A percentile compares a stretch with the other conserved stretches of the same genome.
These are phyloP conservation scores for Eucidaris tribuloides DNA, from an alignment of 35 echinoderm and acorn worm species.

Conservation along the genomic window DNA sequence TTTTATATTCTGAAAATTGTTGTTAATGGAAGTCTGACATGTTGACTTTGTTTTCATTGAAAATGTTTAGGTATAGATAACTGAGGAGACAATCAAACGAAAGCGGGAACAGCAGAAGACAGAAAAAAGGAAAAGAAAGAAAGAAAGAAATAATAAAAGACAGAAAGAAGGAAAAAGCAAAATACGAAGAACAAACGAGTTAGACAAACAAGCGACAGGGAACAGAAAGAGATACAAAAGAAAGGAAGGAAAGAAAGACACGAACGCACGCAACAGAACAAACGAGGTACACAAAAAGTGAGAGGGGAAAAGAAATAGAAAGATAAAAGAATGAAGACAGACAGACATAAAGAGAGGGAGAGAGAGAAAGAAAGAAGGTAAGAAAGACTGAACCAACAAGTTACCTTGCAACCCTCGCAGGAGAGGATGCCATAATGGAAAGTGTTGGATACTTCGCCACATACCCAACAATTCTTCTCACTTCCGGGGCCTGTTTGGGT, in stretches of 20 bases:
- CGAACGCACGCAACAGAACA: not conserved
- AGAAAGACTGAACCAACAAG: not conserved
- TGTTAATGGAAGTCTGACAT: no score
- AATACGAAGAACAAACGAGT: no score
- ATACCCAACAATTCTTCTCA: conserved; percentile 61
- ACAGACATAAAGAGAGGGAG: not conserved
- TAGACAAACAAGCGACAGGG: no score
- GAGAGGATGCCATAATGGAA: conserved; percentile 96
- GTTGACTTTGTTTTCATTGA: no score
- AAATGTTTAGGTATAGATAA: no score
- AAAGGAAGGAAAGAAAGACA: not conserved
- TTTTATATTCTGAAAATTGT: no score
- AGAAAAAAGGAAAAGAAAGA: no score
- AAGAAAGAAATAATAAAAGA: no score
- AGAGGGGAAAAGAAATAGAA: not conserved
- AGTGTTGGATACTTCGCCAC: conserved; percentile 81
- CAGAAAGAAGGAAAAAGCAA: no score
- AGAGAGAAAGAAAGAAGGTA: not conserved
- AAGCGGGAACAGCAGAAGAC: no score
- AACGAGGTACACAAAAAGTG: not conserved
- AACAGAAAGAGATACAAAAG: not conserved
- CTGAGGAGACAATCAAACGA: no score
- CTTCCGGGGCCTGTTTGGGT: not conserved
- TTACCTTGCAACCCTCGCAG: conserved; percentile 98
- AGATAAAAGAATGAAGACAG: not conserved